Evolutionary conservation across 2,113 vertebrate genomes (phyloP).

Genomic region (Murina feae): DNA sequence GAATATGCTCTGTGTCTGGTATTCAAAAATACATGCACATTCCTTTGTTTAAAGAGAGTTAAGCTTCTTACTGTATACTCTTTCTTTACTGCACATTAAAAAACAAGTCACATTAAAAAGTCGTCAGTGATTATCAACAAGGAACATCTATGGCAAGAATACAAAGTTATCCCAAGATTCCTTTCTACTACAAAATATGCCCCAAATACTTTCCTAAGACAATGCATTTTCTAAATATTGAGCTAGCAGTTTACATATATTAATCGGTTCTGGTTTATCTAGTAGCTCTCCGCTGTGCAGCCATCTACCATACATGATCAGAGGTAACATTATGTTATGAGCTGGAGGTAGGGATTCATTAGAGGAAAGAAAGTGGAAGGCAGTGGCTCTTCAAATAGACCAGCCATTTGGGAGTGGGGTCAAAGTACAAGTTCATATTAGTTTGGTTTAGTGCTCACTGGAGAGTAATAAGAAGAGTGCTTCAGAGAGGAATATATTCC

Average conservation of each 20-base stretch:
- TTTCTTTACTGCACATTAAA: not conserved
- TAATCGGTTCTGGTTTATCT: not conserved
- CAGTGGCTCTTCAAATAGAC: not conserved
- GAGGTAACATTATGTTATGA: not conserved
- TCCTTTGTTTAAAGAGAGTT: not conserved
- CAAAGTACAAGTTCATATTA: slow-evolving; percentile 12
- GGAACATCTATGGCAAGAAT: not conserved
- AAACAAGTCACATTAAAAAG: not conserved
- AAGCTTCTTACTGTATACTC: not conserved
- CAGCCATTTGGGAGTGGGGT: not conserved
- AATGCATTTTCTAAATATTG: slow-evolving; percentile 17
- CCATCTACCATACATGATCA: not conserved
- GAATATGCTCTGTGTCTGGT: not conserved
- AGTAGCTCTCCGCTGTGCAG: not conserved
- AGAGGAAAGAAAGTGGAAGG: not conserved
- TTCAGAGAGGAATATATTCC: not conserved
- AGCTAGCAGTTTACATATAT: not conserved
- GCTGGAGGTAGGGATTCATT: not conserved
- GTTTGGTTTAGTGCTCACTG: not conserved
- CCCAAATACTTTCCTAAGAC: not conserved
- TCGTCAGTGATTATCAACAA: not conserved
- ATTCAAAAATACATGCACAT: not conserved
- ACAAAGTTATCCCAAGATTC: not conserved
- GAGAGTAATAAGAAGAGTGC: not conserved
- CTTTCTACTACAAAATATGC: not conserved